These are phyloP conservation scores for Ennomos erosarius DNA, from an alignment of 2,888 invertebrate genomes.

Conservation along the genomic window DNA sequence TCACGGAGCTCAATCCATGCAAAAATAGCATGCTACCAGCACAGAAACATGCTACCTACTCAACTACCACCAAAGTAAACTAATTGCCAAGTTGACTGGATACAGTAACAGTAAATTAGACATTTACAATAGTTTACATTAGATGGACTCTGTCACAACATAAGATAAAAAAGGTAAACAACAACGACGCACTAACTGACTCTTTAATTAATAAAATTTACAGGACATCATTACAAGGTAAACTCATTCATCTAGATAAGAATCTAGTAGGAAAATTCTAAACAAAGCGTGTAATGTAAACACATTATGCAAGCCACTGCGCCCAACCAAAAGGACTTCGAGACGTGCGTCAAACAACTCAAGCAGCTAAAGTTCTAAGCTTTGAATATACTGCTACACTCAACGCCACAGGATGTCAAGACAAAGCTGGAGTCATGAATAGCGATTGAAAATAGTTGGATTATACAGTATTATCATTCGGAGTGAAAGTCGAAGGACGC, in stretches of 20 bases:
- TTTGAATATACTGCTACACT: slow-evolving; percentile 22
- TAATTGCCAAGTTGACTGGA: too few species aligned
- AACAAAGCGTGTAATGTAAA: slow-evolving; percentile 46
- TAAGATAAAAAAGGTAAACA: slow-evolving; percentile 22
- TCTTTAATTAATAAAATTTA: slow-evolving; percentile 29
- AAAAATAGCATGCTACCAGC: too few species aligned
- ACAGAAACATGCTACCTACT: too few species aligned
- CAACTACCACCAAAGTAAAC: too few species aligned
- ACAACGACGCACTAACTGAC: slow-evolving; percentile 32
- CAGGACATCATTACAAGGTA: slow-evolving; percentile 46
- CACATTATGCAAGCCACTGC: slow-evolving; percentile 48
- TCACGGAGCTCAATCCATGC: too few species aligned
- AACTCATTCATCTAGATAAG: slow-evolving; percentile 48
- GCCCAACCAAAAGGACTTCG: slow-evolving; percentile 33
- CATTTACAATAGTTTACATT: not conserved
- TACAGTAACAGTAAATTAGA: too few species aligned
- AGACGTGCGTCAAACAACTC: slow-evolving; percentile 19
- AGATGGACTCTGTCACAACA: slow-evolving; percentile 8
- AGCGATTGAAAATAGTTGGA: slow-evolving; percentile 40
- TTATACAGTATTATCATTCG: slow-evolving; percentile 62
- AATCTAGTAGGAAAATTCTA: slow-evolving; percentile 54
- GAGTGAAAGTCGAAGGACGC: slow-evolving; percentile 81
- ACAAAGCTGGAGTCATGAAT: slow-evolving; percentile 3
- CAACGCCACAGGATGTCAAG: slow-evolving; percentile 25
- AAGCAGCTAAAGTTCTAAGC: slow-evolving; percentile 30